Base-by-base conservation (phyloP, 2,113 vertebrate genomes). In the Myotis yumanensis region DNA sequence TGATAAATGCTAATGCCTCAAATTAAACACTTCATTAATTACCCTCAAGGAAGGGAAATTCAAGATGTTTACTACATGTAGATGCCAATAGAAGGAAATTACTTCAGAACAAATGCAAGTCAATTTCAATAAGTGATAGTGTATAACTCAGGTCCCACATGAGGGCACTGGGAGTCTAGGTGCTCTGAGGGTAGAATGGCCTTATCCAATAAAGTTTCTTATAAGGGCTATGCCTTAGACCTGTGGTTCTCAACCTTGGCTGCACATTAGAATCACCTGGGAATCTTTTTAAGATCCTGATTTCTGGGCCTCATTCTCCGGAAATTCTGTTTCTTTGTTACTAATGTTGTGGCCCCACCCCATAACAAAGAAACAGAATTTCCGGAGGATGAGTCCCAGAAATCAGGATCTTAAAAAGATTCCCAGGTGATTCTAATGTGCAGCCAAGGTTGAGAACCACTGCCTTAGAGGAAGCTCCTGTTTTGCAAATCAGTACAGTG, bases 21-120 rank as follows among this genome's bases (percentile, higher is more conserved):
- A 72, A 94, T 77, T 80, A 91, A 93, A 91, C 37, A 95, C 52
- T 89, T 81, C 75, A 83, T 43, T 80, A 71, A 80, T 6, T 73
- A 66, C 17, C 22, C 71, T 68, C 46, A 37, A 62, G 81, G 57
- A 87, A 86, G 59, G 30, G 43, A 91, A 90, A 68, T 43, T 6
- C 48, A 48, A 95, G 89, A 89, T 54, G 40, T 40, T 92, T 76
- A 87, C 57, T 72, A 72, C 51, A 46, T 71, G 64, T 66, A 69
- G 40, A 90, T 76, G 7, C 5, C 22, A 71, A 75, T 14, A 5
- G 48, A 93, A 93, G 57, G 75, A 84, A 95, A 94, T 54, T 20
- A 40, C 40, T 90, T 92, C 37, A 81, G 15, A 81, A 75, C 17
- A 87, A 86, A 91, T 54, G 7, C 43, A 89, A 80, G 32, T 71